Conservation (phyloP, 2,113 vertebrate genomes). For the Petrocephalus microphthalmus region DNA sequence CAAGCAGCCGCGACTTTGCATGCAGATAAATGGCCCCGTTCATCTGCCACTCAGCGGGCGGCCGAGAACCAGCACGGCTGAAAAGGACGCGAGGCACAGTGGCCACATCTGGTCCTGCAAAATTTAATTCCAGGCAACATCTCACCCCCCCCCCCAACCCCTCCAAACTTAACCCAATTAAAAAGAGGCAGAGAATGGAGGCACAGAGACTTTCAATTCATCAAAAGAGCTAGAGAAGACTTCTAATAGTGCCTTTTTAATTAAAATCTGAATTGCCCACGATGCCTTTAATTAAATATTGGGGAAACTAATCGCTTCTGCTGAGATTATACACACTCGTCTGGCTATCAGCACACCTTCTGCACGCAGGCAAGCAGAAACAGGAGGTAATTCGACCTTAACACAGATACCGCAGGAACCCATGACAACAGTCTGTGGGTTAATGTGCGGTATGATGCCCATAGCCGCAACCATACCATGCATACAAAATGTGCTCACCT, state of each 20-base stretch:
- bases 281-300: conserved; percentile 62
- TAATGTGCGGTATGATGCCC: neutral
- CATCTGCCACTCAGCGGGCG: conserved; percentile 34
- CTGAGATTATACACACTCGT: conserved; percentile 52
- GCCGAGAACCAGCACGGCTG: conserved; percentile 38
- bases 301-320: conserved; percentile 51
- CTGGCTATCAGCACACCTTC: conserved; percentile 46
- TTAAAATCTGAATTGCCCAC: conserved; percentile 61
- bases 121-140: conserved; percentile 61
- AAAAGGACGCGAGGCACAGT: conserved; percentile 46
- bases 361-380: conserved; percentile 45
- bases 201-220: conserved; percentile 56
- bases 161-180: conserved; percentile 62
- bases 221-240: conserved; percentile 50
- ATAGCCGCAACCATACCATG: neutral
- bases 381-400: conserved; percentile 9
- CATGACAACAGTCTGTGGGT: neutral
- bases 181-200: conserved; percentile 49
- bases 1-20: neutral
- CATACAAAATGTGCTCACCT: neutral
- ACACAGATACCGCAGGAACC: neutral
- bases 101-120: conserved; percentile 59
- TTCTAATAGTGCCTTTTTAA: conserved; percentile 56
- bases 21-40: conserved; percentile 15
- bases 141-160: conserved; percentile 51